Base-by-base conservation (phyloP, 2,888 invertebrate genomes). In the Dicranocentrus wangi region DNA sequence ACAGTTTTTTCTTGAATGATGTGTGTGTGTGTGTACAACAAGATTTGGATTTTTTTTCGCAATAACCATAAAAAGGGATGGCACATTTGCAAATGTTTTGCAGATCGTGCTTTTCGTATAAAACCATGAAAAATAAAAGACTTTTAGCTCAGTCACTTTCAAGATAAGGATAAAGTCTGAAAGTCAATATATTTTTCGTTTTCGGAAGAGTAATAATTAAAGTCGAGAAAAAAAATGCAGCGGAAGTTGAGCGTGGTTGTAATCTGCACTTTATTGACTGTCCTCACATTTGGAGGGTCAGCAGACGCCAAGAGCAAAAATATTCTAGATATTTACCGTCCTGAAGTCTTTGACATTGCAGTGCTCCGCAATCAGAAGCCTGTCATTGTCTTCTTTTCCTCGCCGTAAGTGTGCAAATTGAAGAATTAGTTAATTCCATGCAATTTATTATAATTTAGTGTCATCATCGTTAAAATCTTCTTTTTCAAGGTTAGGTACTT, bases 281-380 rank as follows among this genome's bases (percentile, higher is more conserved):
- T 63, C 21, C n/a, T 42, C 32, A n/a, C 21, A 51, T 19, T 51
- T 55, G 10, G 21, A 55, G n/a, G 21, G 21, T n/a, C 27, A 60
- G 63, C 63, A n/a, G 69, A 71, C 39, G 80, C 77, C 32, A 81
- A 81, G 42, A 77, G 65, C n/a, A 42, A 65, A 10, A 84, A 84
- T 23, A 43, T 81, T 13, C 82, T 84, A 17, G 75, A 82, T 17
- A 39, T 84, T 47, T 84, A 84, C 32, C 42, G 73, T 5, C 76
- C 76, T 23, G 70, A 68, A 61, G 84, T 84, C 10, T 84, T 84
- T 55, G 68, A 82, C 47, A 77, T 77, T 61, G 84, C 82, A 19
- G 82, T 84, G 43, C 58, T 84, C n/a, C 79, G 76, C 47, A 82
- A 82, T 51, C 51, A 77, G 55, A 82, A 82, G 32, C 82, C 82